Base-by-base conservation (phyloP, 2,888 invertebrate genomes). In the Incurvaria masculella region DNA sequence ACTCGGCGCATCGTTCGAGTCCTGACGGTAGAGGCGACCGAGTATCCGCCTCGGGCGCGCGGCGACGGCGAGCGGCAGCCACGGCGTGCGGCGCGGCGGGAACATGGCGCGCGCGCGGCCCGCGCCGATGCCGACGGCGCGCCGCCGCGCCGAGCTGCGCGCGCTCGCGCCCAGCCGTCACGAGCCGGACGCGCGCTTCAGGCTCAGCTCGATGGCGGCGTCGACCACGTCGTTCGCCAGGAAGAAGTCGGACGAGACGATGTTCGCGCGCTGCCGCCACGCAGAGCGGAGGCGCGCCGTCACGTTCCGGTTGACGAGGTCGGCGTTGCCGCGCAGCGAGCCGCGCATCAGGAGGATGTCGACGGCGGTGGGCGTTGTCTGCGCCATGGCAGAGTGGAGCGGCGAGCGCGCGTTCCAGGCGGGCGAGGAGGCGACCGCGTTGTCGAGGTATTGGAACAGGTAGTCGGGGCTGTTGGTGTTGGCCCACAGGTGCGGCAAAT, bases 211-310 rank as follows among this genome's bases (percentile, higher is more conserved):
- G 57, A 87, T 83, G 1, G 86, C 84, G 40, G 84, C 66, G 59
- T 88, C 87, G 42, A 89, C 76, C 23, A 90, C 74, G 61, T 89
- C 88, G 42, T 86, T 88, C 17, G 82, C 84, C 51, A 87, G 73
- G 59, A 89, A 87, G 63, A 85, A 90, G 65, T 90, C 90, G 5
- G 86, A 81, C 1, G 89, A 84, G 2, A 90, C 81, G 21, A 89
- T 84, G 63, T 89, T 90, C 10, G 85, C 86, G 47, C 80, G 80
- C 14, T 74, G 67, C 42, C 84, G 76, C 88, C 88, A 89, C 39
- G 80, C 79, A 5, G 84, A 83, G 45, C 78, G 63, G 18, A 90
- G 82, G 76, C 89, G 87, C 23, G 76, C 70, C 0, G 86, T 86
- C 1, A 91, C 79, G 58, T 88, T 83, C 33, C 83, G 79, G 67